Base-by-base conservation (phyloP, 2,888 invertebrate genomes). In the Campopleginae sp. region DNA sequence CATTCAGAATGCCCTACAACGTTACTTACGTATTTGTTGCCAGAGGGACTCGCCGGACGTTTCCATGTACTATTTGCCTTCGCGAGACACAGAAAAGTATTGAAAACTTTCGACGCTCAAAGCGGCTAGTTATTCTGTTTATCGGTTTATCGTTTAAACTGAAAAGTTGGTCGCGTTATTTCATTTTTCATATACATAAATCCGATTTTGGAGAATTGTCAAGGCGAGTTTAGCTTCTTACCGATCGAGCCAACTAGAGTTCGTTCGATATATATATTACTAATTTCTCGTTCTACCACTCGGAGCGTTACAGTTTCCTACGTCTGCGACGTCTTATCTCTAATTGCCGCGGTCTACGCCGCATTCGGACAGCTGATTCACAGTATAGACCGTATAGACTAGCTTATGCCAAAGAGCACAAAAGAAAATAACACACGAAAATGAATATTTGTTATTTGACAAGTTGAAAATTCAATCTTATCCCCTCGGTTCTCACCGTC, bases 301-400 rank as follows among this genome's bases (percentile, higher is more conserved):
- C 7, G 38, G 38, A 38, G 38, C 38, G 8, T 7, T 38, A n/a
- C 48, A 51, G 48, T 51, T 33, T 66, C 42, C 23, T 66, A 42
- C 42, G 23, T 31, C 1, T 31, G 48, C n/a, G 48, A n/a, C n/a
- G n/a, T 17, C 48, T 48, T 48, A 48, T 48, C 48, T 48, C 19
- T 19, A 6, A 74, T n/a, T n/a, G n/a, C 46, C 77, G 86, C 72
- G 38, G 71, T 84, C 66, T 75, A 82, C 87, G 61, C 85, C 75
- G 84, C 80, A 82, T 71, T 68, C 54, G 12, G 68, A 88, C 88
- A 89, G 88, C 88, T 91, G 90, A 90, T 90, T 88, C 86, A 86
- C n/a, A n/a, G n/a, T n/a, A n/a, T 82, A 58, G 14, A 58, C 5
- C 72, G 80, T 81, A 81, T 66, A 79, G 80, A 74, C 27, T 27